Evolutionary conservation across 2,797 vertebrate genomes (phyloP), one percentile per base, ranked within the genome.

Genomic region (Rhodeus uyekii): DNA sequence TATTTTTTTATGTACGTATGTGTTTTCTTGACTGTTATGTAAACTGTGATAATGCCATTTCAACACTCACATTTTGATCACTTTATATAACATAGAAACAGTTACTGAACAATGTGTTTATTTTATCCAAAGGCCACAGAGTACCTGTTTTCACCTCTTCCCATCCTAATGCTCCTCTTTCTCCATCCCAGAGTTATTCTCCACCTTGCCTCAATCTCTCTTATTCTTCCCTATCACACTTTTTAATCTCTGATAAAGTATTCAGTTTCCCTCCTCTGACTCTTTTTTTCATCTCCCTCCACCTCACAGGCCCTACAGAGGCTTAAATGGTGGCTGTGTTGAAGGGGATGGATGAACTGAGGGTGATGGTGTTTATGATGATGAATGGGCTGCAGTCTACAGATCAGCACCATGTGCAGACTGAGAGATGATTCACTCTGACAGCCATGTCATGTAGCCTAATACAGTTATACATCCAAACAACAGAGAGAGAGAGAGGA

Each of bases 381-480:
- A 96, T 94, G 93, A 95, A 96, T 96, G 94, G 90, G 46, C 78
- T 79, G 69, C 44, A 65, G 75, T 84, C 84, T 82, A 78, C 81
- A 81, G 83, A 65, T 76, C 79, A 84, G 78, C 78, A 67, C 32
- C 79, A 61, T 71, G 75, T 76, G 73, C 73, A 96, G 94, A 95
- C 92, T 93, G 94, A 95, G 95, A 95, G 95, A 95, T 96, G 95
- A 97, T 97, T 96, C 94, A 95, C 96, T 87, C 94, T 92, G 95
- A 94, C 95, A 93, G 90, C 76, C 95, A 93, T 97, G 96, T 97
- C 96, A 96, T 94, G 93, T 95, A 91, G 90, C 95, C 96, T 97
- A 97, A 97, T 96, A 95, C 95, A 97, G 95, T 96, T 96, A 96
- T 97, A 97, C 96, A 97, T 96, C 93, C 95, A 87, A 91, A 93